phyloP scores from a whole-genome alignment of 1,140 invertebrate species.

The Heliconius himera region DNA sequence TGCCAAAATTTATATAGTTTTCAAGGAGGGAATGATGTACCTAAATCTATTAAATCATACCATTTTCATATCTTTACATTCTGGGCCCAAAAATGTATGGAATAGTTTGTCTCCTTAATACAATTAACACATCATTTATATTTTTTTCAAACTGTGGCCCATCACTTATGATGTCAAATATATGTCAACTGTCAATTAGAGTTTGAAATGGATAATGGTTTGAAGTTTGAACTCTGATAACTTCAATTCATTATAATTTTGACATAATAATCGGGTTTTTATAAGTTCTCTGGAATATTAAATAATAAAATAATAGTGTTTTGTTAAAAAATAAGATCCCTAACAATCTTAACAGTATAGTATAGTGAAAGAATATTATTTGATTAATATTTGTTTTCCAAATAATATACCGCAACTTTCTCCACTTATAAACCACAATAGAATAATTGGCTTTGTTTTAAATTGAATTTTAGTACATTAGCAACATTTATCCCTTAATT shows the following conservation, averaged over 20 bases:
- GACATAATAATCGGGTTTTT: not conserved
- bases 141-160: not conserved
- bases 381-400: not conserved
- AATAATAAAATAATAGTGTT: not conserved
- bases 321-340: not conserved
- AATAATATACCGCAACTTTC: constrained; percentile 1
- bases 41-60: no score
- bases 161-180: not conserved
- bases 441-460: not conserved
- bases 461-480: not conserved
- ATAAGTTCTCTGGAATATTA: not conserved
- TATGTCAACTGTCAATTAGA: not conserved
- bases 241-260: constrained; percentile 11
- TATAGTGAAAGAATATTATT: not conserved
- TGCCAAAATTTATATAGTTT: no score
- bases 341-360: not conserved
- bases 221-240: constrained; percentile 5
- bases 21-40: no score
- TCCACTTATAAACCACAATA: not conserved
- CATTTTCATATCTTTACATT: no score
- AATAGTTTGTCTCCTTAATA: no score
- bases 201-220: not conserved
- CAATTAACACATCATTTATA: not conserved
- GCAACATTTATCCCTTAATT: not conserved
- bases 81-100: no score